Evolutionary conservation across 1,140 invertebrate species (phyloP).

Genomic region (Rhizoglyphus robini): DNA sequence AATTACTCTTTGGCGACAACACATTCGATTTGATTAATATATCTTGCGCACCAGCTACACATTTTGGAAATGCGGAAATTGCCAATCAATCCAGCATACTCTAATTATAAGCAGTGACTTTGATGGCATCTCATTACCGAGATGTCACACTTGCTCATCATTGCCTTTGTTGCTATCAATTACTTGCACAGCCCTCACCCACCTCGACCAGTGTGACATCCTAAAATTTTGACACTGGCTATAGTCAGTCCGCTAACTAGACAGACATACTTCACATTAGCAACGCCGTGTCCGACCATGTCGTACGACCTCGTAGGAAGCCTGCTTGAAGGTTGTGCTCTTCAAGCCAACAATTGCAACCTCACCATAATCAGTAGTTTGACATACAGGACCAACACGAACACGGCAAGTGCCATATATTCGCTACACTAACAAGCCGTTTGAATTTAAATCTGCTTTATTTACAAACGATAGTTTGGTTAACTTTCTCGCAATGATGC

Average conservation of each 20-base stretch:
- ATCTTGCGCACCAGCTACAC: too few species aligned
- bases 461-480: conserved; percentile 2
- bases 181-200: background rate
- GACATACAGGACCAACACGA: conserved; percentile 30
- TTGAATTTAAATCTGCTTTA: conserved; percentile 11
- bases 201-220: background rate
- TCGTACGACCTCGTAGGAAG: background rate
- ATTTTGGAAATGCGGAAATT: too few species aligned
- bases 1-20: too few species aligned
- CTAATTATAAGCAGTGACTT: background rate
- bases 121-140: background rate
- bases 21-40: background rate
- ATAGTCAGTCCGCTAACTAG: conserved; percentile 7
- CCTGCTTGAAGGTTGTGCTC: background rate
- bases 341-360: background rate
- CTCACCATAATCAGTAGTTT: background rate
- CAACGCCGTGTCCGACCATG: background rate
- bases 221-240: background rate
- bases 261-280: background rate
- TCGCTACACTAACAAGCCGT: conserved; percentile 9
- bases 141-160: background rate
- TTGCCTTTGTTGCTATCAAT: background rate
- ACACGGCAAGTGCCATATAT: conserved; percentile 46
- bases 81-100: too few species aligned
- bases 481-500: background rate